phyloP scores from a whole-genome alignment of 2,888 invertebrate species.

The Drosophila melanosoma region DNA sequence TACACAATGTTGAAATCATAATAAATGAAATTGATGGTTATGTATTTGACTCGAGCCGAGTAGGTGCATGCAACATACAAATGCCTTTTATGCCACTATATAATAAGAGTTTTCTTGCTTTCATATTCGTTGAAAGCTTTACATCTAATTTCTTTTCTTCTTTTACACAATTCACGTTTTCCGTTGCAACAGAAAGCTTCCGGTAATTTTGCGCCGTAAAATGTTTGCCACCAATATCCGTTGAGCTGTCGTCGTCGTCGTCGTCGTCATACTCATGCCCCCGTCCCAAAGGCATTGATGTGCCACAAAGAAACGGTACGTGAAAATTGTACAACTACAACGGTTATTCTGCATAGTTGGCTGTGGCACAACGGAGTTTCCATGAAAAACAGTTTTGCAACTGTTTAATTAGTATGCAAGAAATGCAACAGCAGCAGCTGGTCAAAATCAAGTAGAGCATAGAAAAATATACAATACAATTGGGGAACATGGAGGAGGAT shows the following conservation, averaged over 20 bases:
- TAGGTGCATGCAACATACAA: not conserved
- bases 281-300: conserved; percentile 29
- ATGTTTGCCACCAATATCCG: conserved; percentile 78
- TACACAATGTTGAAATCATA: not conserved
- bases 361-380: conserved; percentile 44
- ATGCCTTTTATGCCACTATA: conserved; percentile 11
- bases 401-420: conserved; percentile 66
- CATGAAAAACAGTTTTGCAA: conserved; percentile 27
- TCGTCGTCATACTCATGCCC: conserved; percentile 28
- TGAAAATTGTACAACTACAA: conserved; percentile 5
- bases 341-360: conserved; percentile 4
- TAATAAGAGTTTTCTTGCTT: conserved; percentile 7
- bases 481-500: conserved; percentile 77
- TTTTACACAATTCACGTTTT: conserved; percentile 35
- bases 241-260: conserved; percentile 47
- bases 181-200: conserved; percentile 64
- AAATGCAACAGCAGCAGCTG: conserved; percentile 10
- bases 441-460: conserved; percentile 6
- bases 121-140: conserved; percentile 9
- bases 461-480: conserved; percentile 12
- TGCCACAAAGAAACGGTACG: conserved; percentile 5
- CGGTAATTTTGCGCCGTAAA: conserved; percentile 69
- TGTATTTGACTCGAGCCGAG: not conserved
- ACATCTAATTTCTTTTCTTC: conserved; percentile 9
- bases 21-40: not conserved